These are phyloP conservation scores for Mycteria americana DNA, from an alignment of 2,797 vertebrate species.

Conservation along the genomic window DNA sequence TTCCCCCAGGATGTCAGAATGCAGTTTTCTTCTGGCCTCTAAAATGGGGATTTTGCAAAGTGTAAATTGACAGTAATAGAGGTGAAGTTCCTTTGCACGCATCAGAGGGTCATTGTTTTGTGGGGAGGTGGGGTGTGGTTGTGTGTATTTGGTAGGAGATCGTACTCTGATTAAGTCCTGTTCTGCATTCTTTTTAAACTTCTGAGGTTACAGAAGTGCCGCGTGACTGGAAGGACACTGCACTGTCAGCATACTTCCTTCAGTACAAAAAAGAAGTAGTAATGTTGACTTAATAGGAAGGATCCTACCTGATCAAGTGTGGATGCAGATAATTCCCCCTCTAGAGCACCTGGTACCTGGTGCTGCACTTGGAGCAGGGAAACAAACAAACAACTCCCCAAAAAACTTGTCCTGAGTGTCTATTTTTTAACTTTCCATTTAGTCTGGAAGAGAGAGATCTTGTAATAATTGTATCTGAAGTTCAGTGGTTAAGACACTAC, in stretches of 20 bases:
- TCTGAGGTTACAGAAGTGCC: background rate
- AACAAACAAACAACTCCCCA: background rate
- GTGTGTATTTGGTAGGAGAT: background rate
- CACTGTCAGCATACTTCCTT: background rate
- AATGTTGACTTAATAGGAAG: background rate
- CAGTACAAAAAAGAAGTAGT: background rate
- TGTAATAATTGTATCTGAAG: rapidly evolving
- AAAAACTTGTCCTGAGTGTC: background rate
- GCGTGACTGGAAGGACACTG: rapidly evolving
- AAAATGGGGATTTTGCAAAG: background rate
- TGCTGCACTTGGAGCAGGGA: background rate
- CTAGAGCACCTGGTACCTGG: background rate
- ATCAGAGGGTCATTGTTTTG: background rate
- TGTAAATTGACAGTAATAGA: too few relatives aligned
- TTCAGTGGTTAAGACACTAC: rapidly evolving
- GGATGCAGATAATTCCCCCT: background rate
- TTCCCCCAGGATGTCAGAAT: background rate
- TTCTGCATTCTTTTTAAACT: background rate
- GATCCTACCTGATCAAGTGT: background rate
- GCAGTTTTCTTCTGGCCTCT: background rate
- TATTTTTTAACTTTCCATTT: background rate
- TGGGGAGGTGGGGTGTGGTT: background rate
- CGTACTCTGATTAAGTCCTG: background rate
- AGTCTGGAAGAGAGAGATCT: background rate
- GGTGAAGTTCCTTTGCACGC: background rate